These are phyloP conservation scores for Charadrius vociferus DNA, from an alignment of 2,113 vertebrate species.

Conservation along the genomic window DNA sequence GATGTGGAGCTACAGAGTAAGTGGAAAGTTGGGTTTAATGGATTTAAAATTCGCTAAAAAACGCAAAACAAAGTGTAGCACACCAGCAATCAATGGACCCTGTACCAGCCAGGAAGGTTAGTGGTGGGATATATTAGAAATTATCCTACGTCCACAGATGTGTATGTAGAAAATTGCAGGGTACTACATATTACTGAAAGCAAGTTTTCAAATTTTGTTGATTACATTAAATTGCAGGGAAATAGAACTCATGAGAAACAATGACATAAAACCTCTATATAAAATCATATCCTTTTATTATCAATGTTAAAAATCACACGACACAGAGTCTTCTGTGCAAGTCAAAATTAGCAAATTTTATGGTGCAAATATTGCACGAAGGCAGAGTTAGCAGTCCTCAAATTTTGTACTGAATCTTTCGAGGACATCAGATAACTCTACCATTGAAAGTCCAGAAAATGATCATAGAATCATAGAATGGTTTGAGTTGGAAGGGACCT, in stretches of 20 bases:
- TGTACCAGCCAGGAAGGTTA: neutral
- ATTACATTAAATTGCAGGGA: neutral
- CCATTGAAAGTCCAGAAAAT: neutral
- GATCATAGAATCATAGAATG: too few relatives aligned
- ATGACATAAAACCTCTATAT: neutral
- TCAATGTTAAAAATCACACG: neutral
- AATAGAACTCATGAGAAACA: neutral
- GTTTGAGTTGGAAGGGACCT: too few relatives aligned
- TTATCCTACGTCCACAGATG: neutral
- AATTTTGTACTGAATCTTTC: neutral
- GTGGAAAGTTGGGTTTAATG: slow-evolving; percentile 40
- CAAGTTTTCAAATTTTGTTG: neutral
- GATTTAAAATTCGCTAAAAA: slow-evolving; percentile 36
- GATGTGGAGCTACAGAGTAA: neutral
- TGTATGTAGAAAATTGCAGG: slow-evolving; percentile 27
- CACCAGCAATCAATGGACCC: neutral
- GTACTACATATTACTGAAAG: neutral
- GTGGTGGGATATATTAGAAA: neutral
- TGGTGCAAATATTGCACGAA: neutral
- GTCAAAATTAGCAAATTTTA: neutral
- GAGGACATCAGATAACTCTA: neutral
- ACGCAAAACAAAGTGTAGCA: neutral
- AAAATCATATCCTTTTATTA: neutral
- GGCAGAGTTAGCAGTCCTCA: fast-evolving
- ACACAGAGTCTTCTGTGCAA: neutral